Percentiles rank a stretch among this genome's conserved stretches.
Conservation (phyloP, 1,140 invertebrate genomes). For the Drosophila varians region DNA sequence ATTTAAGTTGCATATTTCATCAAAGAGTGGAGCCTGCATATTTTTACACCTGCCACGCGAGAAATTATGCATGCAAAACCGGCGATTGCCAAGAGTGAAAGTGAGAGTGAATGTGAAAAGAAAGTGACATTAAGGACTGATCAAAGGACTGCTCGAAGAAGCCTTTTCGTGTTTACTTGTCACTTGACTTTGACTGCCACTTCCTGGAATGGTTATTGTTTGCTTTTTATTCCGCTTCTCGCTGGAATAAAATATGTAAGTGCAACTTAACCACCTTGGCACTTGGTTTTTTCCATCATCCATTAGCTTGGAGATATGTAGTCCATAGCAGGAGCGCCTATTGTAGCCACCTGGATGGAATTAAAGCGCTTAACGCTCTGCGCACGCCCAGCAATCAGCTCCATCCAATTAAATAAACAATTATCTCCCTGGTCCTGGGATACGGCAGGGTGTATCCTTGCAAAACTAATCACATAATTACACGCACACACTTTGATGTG, state of each 20-base stretch:
- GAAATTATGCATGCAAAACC: constrained; percentile 79
- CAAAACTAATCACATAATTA: constrained; percentile 63
- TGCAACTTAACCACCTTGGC: constrained; percentile 27
- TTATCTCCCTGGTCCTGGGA: constrained; percentile 34
- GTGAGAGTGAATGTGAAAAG: constrained; percentile 14
- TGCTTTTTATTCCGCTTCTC: constrained; percentile 25
- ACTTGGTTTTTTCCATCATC: not conserved
- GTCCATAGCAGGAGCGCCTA: too few species aligned
- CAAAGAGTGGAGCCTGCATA: constrained; percentile 74
- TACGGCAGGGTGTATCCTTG: constrained; percentile 23
- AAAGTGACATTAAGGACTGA: constrained; percentile 46
- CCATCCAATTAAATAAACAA: constrained; percentile 58
- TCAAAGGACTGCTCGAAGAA: constrained; percentile 65
- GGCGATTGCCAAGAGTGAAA: constrained; percentile 2
- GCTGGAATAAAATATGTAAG: constrained; percentile 67
- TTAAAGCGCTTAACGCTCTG: constrained; percentile 30
- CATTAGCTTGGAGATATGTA: too few species aligned
- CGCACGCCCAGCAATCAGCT: constrained; percentile 40
- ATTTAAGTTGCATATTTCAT: constrained; percentile 68
- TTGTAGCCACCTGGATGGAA: constrained; percentile 13
- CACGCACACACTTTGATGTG: constrained; percentile 57
- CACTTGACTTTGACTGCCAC: constrained; percentile 35
- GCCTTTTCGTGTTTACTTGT: constrained; percentile 58
- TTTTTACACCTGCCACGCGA: constrained; percentile 51
- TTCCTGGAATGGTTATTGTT: constrained; percentile 26